phyloP scores from a whole-genome alignment of 1,140 invertebrate genomes.

The Metopolophium dirhodum region DNA sequence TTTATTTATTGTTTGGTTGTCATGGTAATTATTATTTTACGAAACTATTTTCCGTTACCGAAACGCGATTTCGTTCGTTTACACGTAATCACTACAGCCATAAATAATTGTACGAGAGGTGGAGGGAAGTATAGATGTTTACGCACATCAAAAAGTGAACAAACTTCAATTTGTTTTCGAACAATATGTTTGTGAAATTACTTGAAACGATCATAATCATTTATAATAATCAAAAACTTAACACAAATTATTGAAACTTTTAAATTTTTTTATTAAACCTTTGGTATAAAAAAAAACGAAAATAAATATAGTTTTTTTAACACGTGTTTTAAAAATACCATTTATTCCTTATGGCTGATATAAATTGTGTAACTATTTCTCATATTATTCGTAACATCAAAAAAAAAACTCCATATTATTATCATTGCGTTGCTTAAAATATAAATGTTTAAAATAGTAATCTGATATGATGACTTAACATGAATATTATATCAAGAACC shows the following conservation, averaged over 20 bases:
- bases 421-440: not conserved
- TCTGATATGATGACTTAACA: conserved; percentile 42
- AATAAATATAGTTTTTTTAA: not conserved
- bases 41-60: not conserved
- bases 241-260: not conserved
- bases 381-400: not conserved
- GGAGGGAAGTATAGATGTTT: not conserved
- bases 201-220: not conserved
- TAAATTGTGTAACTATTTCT: not conserved
- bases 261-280: not conserved
- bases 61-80: not conserved
- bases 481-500: conserved; percentile 15
- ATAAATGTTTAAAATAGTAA: conserved; percentile 44
- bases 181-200: not conserved
- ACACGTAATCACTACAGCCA: not conserved
- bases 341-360: not conserved
- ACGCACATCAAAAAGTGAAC: not conserved
- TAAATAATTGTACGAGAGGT: not conserved
- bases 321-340: not conserved
- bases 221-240: not conserved
- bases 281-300: not conserved
- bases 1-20: not conserved
- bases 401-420: not conserved
- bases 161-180: not conserved
- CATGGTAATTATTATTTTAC: not conserved